Evolutionary conservation across 92 coral and sea anemone genomes (phyloP).

Genomic region (Parazoanthus atlanticus): DNA sequence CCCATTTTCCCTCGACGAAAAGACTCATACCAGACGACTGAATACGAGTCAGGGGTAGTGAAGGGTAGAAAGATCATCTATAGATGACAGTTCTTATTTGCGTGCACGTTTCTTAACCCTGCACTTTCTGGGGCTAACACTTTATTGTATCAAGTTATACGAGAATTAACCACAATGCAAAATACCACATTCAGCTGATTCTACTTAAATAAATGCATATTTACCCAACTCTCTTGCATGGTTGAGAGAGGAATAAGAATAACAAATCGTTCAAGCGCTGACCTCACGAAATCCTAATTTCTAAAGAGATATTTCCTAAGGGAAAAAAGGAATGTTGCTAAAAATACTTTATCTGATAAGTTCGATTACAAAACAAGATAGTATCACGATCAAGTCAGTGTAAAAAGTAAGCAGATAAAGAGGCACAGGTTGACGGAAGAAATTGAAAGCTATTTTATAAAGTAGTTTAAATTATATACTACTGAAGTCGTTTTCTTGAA

Average conservation of each 20-base stretch:
- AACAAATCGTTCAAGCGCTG: neutral
- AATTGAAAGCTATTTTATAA: neutral
- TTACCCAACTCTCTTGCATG: neutral
- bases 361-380: neutral
- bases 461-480: neutral
- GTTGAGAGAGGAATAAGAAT: constrained; percentile 34
- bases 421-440: neutral
- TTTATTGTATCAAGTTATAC: too few relatives aligned
- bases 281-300: neutral
- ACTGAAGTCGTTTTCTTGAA: neutral
- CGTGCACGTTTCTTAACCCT: too few relatives aligned
- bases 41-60: too few relatives aligned
- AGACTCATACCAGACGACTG: too few relatives aligned
- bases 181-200: neutral
- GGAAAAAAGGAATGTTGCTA: neutral
- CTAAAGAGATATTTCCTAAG: neutral
- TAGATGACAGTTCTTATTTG: too few relatives aligned
- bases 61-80: too few relatives aligned
- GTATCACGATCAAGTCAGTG: neutral
- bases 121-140: neutral
- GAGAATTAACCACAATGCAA: neutral
- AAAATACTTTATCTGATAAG: neutral
- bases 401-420: neutral
- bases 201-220: neutral
- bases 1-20: too few relatives aligned